Evolutionary conservation across 2,797 vertebrate genomes (phyloP).

Genomic region (Anas flavirostris): DNA sequence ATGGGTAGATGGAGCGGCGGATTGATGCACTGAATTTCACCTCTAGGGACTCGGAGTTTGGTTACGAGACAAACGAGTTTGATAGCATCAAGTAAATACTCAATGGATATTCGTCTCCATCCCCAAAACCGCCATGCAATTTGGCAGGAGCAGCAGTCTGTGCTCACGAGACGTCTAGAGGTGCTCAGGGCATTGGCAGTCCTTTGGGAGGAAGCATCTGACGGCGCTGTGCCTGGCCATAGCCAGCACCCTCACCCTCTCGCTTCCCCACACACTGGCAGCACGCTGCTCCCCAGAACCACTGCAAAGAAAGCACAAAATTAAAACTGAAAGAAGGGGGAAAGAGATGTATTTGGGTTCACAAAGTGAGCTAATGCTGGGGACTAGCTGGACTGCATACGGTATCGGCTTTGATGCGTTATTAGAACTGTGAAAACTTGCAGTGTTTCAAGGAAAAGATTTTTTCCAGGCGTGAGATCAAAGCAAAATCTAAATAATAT

Average conservation of each 20-base stretch:
- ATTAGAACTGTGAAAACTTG: slow-evolving; percentile 54
- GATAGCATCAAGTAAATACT: slow-evolving; percentile 70
- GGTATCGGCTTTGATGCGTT: slow-evolving; percentile 59
- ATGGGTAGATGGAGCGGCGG: slow-evolving; percentile 6
- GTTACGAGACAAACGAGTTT: slow-evolving; percentile 61
- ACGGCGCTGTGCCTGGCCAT: not conserved
- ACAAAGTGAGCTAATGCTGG: not conserved
- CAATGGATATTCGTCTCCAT: slow-evolving; percentile 43
- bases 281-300: not conserved
- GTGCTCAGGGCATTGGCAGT: slow-evolving; percentile 58
- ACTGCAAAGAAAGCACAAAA: not conserved
- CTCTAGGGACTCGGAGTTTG: slow-evolving; percentile 66
- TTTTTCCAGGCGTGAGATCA: slow-evolving; percentile 73
- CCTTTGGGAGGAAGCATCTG: slow-evolving; percentile 44
- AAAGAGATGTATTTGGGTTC: not conserved
- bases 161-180: slow-evolving; percentile 66
- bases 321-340: not conserved
- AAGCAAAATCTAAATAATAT: slow-evolving; percentile 68
- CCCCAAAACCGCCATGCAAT: slow-evolving; percentile 19
- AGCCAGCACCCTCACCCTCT: not conserved
- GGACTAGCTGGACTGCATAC: not conserved
- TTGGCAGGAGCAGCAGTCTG: slow-evolving; percentile 61
- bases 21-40: slow-evolving; percentile 69
- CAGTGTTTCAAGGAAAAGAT: slow-evolving; percentile 71
- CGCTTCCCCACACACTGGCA: slow-evolving; percentile 29